Evolutionary conservation across 37 sponge, comb jelly and placozoan species (phyloP), one percentile per base, ranked within the genome.

Genomic region (Tethya wilhelma): DNA sequence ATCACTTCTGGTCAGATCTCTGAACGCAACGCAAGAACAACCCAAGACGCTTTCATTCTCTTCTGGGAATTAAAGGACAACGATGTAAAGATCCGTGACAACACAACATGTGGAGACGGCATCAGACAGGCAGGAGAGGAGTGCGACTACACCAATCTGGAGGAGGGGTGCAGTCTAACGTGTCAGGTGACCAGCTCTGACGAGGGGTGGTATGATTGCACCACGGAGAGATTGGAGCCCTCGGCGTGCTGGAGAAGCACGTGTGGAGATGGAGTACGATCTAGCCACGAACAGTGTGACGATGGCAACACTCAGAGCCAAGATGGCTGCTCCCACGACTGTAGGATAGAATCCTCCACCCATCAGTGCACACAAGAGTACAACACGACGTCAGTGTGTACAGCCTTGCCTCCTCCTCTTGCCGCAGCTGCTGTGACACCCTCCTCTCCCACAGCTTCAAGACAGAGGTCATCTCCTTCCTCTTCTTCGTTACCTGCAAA

Each of bases 51-150:
- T n/a, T n/a, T n/a, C n/a, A n/a, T n/a, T n/a, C n/a, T n/a, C n/a
- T n/a, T n/a, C n/a, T n/a, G n/a, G n/a, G n/a, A n/a, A n/a, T n/a
- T n/a, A n/a, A n/a, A n/a, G n/a, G n/a, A n/a, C n/a, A n/a, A n/a
- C n/a, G n/a, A n/a, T n/a, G n/a, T n/a, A n/a, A 38, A 40, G 20
- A 64, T 26, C 37, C 42, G 74, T 19, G 58, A 59, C 20, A 2
- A 20, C 20, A 58, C 79, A 25, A 23, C 30, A 19, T 92, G 93
- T 76, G 93, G 93, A 0, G 80, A 92, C 68, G 93, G 93, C 0
- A 5, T 38, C 20, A 74, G 88, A 40, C 80, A 92, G 14, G 85
- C 85, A 0, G 79, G 69, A 43, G 93, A 92, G 57, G 23, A 63
- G 43, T 92, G 93, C 80, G 93, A 92, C 42, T 39, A 29, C 9